Conservation (phyloP, 2,888 invertebrate genomes). For the Drosophila glabriapex region DNA sequence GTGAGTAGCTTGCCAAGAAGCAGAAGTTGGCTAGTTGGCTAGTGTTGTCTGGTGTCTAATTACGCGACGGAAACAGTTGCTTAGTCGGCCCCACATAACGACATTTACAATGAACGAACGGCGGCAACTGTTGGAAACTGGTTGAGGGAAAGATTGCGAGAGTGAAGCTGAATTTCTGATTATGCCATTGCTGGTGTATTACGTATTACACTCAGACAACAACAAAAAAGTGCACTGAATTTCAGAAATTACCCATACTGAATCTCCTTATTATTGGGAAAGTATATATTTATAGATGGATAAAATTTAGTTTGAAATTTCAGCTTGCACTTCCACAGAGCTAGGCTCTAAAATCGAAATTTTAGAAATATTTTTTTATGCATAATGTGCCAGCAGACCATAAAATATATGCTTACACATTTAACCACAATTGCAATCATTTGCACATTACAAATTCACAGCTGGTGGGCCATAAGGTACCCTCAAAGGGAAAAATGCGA, state of each 20-base stretch:
- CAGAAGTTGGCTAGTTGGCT: conserved; percentile 6
- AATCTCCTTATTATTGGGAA: neutral
- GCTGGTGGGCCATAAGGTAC: conserved; percentile 92
- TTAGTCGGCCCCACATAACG: conserved; percentile 34
- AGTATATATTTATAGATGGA: neutral
- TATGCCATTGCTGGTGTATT: conserved; percentile 31
- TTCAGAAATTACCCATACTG: neutral
- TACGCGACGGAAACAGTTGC: conserved; percentile 36
- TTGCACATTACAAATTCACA: conserved; percentile 75
- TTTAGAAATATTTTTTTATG: neutral
- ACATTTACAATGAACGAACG: conserved; percentile 13
- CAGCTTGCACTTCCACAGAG: neutral
- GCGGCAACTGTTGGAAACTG: conserved; percentile 29
- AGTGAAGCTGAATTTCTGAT: conserved; percentile 16
- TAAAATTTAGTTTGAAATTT: neutral
- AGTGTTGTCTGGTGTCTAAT: conserved; percentile 23
- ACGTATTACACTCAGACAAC: conserved; percentile 2
- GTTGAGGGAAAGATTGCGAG: conserved; percentile 35
- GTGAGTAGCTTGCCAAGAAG: conserved; percentile 86
- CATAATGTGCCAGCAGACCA: neutral
- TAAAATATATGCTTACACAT: neutral
- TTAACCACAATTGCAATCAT: neutral
- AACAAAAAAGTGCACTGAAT: neutral
- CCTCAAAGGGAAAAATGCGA: conserved; percentile 90
- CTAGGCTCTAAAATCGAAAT: neutral